These are phyloP conservation scores for Drosophila parthenogenetica DNA, from an alignment of 2,888 invertebrate genomes.

Conservation along the genomic window DNA sequence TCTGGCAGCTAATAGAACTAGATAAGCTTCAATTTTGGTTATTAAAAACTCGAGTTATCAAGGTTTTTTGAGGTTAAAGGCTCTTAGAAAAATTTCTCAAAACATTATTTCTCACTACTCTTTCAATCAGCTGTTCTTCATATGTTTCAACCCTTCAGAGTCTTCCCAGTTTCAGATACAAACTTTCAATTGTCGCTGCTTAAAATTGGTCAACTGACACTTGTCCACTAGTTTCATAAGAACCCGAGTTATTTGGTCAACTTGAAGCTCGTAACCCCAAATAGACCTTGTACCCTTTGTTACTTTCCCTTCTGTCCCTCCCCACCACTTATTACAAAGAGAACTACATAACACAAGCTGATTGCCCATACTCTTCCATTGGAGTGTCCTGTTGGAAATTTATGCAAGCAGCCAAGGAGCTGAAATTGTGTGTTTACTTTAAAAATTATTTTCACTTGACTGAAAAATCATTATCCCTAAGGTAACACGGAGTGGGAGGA, in stretches of 20 bases:
- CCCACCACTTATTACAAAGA: background rate
- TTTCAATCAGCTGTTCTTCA: no score
- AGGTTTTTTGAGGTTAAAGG: no score
- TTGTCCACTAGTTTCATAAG: slow-evolving; percentile 37
- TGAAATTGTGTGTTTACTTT: slow-evolving; percentile 74
- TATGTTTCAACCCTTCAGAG: background rate
- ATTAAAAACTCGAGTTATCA: no score
- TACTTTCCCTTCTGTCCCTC: background rate
- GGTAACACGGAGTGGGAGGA: slow-evolving; percentile 54
- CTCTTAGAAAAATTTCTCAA: no score
- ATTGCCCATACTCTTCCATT: slow-evolving; percentile 34
- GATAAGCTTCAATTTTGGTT: no score
- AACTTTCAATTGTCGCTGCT: slow-evolving; percentile 21
- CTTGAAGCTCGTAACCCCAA: slow-evolving; percentile 45
- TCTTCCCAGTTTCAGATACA: background rate
- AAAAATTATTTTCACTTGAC: slow-evolving; percentile 82
- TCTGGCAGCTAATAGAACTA: no score
- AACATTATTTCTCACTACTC: no score
- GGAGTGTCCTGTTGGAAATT: slow-evolving; percentile 65
- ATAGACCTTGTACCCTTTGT: background rate
- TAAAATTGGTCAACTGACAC: slow-evolving; percentile 48
- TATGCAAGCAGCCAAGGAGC: slow-evolving; percentile 69
- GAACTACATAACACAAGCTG: slow-evolving; percentile 23
- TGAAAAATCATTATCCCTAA: slow-evolving; percentile 83
- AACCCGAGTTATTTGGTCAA: slow-evolving; percentile 66